Percentiles rank a stretch among this genome's conserved stretches.
Evolutionary conservation across 2,888 invertebrate species (phyloP).

Genomic region (Vesta saturnalis): DNA sequence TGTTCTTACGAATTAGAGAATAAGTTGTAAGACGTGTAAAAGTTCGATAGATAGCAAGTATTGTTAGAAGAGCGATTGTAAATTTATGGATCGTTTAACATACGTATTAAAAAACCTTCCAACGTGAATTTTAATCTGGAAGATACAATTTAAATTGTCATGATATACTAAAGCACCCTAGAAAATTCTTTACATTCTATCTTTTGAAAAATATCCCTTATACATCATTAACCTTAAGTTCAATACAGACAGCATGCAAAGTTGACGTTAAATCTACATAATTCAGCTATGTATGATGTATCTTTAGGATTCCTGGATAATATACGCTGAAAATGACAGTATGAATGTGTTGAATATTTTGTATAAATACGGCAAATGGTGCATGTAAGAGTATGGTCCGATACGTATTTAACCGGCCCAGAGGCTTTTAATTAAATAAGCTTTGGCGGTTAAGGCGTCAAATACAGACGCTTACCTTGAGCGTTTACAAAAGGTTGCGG

Average conservation of each 20-base stretch:
- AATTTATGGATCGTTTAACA: conserved; percentile 11
- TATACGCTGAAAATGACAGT: not conserved
- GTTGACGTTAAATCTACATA: conserved; percentile 43
- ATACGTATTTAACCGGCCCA: conserved; percentile 2
- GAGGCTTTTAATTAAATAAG: conserved; percentile 15
- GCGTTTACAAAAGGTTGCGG: conserved; percentile 32
- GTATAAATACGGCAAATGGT: not conserved
- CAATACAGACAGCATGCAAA: too few relatives aligned
- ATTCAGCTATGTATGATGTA: conserved; percentile 32
- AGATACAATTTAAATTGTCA: conserved; percentile 18
- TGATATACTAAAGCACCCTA: conserved; percentile 24
- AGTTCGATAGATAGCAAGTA: conserved; percentile 1
- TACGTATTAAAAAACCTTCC: not conserved
- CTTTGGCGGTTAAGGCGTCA: conserved; percentile 29
- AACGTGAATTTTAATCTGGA: conserved; percentile 20
- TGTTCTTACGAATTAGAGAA: conserved; percentile 20
- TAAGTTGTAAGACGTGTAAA: conserved; percentile 4
- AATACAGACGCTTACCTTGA: conserved; percentile 37
- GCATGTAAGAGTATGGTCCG: not conserved
- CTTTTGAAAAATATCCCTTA: conserved; percentile 50
- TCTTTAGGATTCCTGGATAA: not conserved
- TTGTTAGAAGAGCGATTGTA: not conserved
- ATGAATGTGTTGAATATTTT: not conserved
- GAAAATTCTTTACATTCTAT: conserved; percentile 36
- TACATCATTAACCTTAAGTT: conserved; percentile 50